phyloP scores from a whole-genome alignment of 2,797 vertebrate genomes.

The Tamandua tetradactyla region DNA sequence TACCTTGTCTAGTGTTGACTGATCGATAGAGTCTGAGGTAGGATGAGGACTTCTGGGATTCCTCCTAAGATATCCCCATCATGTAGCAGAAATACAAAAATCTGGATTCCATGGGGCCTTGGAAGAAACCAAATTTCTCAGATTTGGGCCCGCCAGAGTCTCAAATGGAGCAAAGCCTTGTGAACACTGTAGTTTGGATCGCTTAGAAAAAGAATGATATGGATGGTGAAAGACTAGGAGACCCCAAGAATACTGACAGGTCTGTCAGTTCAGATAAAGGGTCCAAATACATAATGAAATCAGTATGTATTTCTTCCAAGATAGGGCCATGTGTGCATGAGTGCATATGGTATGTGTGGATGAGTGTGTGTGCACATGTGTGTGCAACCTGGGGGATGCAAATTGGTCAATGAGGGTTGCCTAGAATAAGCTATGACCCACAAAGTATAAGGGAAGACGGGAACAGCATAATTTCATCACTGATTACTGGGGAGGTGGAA shows the following conservation, averaged over 20 bases:
- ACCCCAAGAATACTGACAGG: neutral
- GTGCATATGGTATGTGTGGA: too few relatives aligned
- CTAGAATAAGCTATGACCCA: neutral
- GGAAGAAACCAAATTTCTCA: constrained; percentile 11
- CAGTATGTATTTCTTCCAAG: neutral
- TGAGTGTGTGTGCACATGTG: rapidly evolving
- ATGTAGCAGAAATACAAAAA: constrained; percentile 16
- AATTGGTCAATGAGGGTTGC: neutral
- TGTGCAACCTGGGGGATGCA: neutral
- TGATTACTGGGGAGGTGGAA: neutral
- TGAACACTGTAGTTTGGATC: neutral
- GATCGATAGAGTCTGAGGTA: neutral
- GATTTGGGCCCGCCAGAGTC: neutral
- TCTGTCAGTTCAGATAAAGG: neutral
- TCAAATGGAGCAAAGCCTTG: neutral
- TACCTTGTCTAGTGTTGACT: neutral
- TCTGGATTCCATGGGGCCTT: neutral
- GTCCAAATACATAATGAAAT: neutral
- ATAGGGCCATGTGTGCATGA: neutral
- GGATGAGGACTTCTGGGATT: neutral
- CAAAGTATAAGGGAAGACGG: neutral
- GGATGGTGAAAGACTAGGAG: neutral
- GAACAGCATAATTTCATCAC: constrained; percentile 15
- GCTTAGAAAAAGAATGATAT: neutral
- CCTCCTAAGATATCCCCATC: neutral